A percentile compares a stretch with the other conserved stretches of the same genome.
Conservation (phyloP, 1,140 invertebrate species). For the Stratiolaelaps scimitus region DNA sequence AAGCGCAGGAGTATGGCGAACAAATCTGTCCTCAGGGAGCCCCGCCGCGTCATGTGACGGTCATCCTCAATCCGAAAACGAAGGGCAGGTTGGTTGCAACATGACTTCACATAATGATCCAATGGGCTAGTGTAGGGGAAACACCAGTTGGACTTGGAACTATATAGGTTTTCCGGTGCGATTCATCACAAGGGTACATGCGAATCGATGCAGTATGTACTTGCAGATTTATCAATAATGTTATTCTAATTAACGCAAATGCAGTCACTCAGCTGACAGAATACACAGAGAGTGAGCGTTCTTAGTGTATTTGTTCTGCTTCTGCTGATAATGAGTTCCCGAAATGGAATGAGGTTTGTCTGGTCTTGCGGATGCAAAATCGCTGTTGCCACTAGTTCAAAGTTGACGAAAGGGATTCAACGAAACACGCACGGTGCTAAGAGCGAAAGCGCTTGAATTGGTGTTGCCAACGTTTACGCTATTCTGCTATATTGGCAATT, state of each 20-base stretch:
- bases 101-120: background rate
- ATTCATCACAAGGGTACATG: background rate
- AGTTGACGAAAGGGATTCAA: no score
- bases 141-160: background rate
- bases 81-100: conserved; percentile 54
- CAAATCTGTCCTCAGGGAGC: conserved; percentile 47
- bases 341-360: background rate
- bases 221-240: conserved; percentile 4
- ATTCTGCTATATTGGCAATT: background rate
- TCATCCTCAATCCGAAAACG: conserved; percentile 78
- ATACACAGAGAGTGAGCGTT: no score
- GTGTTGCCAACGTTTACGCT: background rate
- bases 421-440: no score
- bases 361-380: no score
- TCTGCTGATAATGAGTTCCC: no score
- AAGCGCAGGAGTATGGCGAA: conserved; percentile 51
- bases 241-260: no score
- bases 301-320: no score
- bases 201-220: no score
- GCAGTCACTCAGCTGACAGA: no score
- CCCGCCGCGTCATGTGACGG: conserved; percentile 59
- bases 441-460: no score
- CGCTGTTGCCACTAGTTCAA: no score
- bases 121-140: background rate
- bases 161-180: background rate